These are phyloP conservation scores for Molanna angustata DNA, from an alignment of 2,888 invertebrate species.

Conservation along the genomic window DNA sequence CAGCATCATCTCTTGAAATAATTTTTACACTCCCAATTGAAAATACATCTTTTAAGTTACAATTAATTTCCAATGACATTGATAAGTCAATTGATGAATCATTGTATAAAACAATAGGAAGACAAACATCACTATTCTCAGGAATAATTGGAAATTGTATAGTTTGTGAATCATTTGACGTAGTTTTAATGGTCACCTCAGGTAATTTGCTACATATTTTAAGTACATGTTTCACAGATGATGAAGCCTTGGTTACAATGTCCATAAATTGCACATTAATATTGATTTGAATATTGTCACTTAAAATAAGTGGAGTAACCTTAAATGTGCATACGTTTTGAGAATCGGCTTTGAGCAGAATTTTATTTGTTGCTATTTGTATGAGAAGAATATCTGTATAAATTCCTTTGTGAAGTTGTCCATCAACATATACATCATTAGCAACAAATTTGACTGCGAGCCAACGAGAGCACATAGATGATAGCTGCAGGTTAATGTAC, in stretches of 20 bases:
- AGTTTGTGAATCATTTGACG: neutral
- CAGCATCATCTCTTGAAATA: constrained; percentile 13
- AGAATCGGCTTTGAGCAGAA: constrained; percentile 26
- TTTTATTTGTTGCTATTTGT: constrained; percentile 17
- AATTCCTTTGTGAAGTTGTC: constrained; percentile 14
- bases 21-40: constrained; percentile 16
- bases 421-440: constrained; percentile 20
- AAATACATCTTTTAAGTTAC: constrained; percentile 12
- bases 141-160: constrained; percentile 26
- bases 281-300: constrained; percentile 16
- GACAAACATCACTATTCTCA: constrained; percentile 17
- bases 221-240: constrained; percentile 20
- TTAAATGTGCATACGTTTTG: constrained; percentile 20
- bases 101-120: constrained; percentile 26
- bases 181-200: constrained; percentile 15
- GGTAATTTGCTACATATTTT: constrained; percentile 14
- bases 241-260: constrained; percentile 26
- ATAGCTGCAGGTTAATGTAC: constrained; percentile 22
- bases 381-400: constrained; percentile 17
- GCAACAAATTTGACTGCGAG: constrained; percentile 20
- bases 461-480: constrained; percentile 26
- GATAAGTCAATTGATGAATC: constrained; percentile 22
- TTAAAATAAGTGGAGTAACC: constrained; percentile 11
- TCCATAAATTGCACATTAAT: constrained; percentile 21
- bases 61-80: constrained; percentile 17